phyloP scores from a whole-genome alignment of 2,113 vertebrate species.

The Glaucidium brasilianum region DNA sequence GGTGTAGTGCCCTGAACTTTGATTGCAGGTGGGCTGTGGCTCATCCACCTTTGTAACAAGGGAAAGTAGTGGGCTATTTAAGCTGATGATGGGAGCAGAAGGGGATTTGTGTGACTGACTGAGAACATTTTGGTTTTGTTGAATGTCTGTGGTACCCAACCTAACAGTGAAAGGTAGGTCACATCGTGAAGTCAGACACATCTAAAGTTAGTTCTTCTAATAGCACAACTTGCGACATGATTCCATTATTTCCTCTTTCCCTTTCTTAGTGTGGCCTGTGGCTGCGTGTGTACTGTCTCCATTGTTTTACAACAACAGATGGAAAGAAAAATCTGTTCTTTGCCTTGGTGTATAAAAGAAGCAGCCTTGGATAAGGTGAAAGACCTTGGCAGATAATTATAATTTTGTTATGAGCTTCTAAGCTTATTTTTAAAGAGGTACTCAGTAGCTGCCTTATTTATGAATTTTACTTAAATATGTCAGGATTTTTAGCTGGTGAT shows the following conservation, averaged over 20 bases:
- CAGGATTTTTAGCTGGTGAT: not conserved
- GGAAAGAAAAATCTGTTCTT: not conserved
- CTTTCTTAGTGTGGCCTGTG: not conserved
- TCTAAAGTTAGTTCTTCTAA: not conserved
- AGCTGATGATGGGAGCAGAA: not conserved
- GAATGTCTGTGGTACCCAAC: not conserved
- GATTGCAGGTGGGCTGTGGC: not conserved
- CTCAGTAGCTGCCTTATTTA: not conserved
- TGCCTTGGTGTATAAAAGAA: not conserved
- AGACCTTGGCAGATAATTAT: not conserved
- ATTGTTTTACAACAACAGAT: not conserved
- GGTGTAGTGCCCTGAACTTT: not conserved
- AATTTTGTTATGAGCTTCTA: not conserved
- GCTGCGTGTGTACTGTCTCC: not conserved
- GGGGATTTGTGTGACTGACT: not conserved
- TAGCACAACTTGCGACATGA: rapidly evolving
- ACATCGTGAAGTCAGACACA: not conserved
- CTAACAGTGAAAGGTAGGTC: not conserved
- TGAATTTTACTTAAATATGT: slow-evolving; percentile 1
- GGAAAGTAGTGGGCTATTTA: not conserved
- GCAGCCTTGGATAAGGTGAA: not conserved
- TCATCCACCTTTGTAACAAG: not conserved
- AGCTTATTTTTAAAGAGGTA: not conserved
- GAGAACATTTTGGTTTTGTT: not conserved
- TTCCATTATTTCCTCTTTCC: not conserved